These are phyloP conservation scores for Puntigrus tetrazona DNA, from an alignment of 2,113 vertebrate species.

Conservation along the genomic window DNA sequence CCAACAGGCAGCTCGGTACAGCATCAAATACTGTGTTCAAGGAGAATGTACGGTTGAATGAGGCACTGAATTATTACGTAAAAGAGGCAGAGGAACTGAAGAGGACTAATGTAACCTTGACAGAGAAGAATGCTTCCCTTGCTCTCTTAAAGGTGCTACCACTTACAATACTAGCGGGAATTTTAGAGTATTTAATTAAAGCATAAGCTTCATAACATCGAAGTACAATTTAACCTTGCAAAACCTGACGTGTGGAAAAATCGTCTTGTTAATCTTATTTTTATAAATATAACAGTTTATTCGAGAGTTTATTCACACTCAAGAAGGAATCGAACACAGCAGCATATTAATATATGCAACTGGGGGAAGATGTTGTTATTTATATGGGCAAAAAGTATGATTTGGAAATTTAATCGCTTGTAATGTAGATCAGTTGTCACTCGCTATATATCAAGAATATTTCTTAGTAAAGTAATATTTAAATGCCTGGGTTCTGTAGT, in stretches of 20 bases:
- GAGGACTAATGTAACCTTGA: slow-evolving; percentile 35
- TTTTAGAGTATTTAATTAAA: neutral
- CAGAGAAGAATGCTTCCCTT: slow-evolving; percentile 44
- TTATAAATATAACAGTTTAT: too few species aligned
- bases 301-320: too few species aligned
- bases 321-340: too few species aligned
- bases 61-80: slow-evolving; percentile 50
- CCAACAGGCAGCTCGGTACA: slow-evolving; percentile 79
- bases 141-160: slow-evolving; percentile 48
- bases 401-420: too few species aligned
- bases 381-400: too few species aligned
- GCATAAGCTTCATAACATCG: neutral
- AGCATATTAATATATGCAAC: too few species aligned
- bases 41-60: slow-evolving; percentile 55
- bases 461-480: too few species aligned
- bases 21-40: slow-evolving; percentile 71
- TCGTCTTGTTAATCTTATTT: neutral
- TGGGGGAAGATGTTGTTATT: too few species aligned
- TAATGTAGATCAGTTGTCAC: too few species aligned
- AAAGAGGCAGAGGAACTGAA: slow-evolving; percentile 51
- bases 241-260: neutral
- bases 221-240: neutral
- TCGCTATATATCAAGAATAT: too few species aligned
- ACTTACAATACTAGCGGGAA: neutral
- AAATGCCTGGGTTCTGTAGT: too few species aligned